Percentiles rank a stretch among this genome's conserved stretches.
Evolutionary conservation across 2,797 vertebrate genomes (phyloP).

Genomic region (Simalia tracyae): DNA sequence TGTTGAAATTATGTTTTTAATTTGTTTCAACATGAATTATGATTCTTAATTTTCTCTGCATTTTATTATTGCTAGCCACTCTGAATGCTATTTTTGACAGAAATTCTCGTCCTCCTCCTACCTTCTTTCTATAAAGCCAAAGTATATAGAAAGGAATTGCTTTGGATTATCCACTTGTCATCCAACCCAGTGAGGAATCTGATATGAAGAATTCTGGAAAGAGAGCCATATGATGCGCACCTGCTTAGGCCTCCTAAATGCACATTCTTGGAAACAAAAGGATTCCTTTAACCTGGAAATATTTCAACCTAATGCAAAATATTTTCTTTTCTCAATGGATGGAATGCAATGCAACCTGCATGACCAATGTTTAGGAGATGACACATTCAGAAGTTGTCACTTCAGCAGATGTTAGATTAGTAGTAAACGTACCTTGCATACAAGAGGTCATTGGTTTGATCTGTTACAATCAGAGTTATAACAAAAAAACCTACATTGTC

Average conservation of each 20-base stretch:
- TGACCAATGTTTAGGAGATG: background rate
- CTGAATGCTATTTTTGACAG: too few relatives aligned
- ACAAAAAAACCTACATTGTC: too few relatives aligned
- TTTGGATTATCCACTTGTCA: background rate
- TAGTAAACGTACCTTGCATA: too few relatives aligned
- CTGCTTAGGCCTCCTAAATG: too few relatives aligned
- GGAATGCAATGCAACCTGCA: background rate
- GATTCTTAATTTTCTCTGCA: too few relatives aligned
- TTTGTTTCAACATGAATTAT: too few relatives aligned
- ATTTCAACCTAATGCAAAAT: background rate
- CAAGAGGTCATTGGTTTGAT: too few relatives aligned
- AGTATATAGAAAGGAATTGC: background rate
- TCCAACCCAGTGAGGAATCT: background rate
- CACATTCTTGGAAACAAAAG: background rate
- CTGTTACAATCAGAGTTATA: too few relatives aligned
- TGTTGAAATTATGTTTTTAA: too few relatives aligned
- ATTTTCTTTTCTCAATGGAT: background rate
- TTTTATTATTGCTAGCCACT: too few relatives aligned
- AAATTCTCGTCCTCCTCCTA: too few relatives aligned
- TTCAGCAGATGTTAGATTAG: too few relatives aligned
- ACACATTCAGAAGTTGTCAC: background rate
- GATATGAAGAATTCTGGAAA: background rate
- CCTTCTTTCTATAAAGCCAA: background rate
- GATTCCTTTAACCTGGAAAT: background rate
- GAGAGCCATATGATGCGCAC: background rate